Evolutionary conservation across 53 echinoderm and acorn worm genomes (phyloP), one percentile per base, ranked within the genome.

Genomic region (Arbacia lixula): DNA sequence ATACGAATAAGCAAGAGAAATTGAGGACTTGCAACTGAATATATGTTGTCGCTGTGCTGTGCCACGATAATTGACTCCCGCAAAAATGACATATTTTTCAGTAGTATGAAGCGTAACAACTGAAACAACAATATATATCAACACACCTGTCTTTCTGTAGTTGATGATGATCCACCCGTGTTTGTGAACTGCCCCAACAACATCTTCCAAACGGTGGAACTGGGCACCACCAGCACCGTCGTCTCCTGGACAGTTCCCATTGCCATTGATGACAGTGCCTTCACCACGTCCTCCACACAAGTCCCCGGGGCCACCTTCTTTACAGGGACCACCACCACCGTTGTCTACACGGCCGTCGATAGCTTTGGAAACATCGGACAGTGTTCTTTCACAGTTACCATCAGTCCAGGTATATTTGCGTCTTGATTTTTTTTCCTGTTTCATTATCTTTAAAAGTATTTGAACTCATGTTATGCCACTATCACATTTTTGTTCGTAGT

Each of bases 181-280:
- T 84, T 92, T 29, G 21, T 27, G 53, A 84, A 90, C 72, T 91
- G 93, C 75, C 93, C 93, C 8, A 8, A 4, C 12, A 74, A 66
- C 71, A 42, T 88, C 5, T 27, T 26, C 1, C 24, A 50, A 22
- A 88, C 65, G 8, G 74, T 85, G 12, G 64, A 68, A 28, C 40
- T 71, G 28, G 89, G 89, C 6, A 10, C 49, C 26, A 28, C 71
- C 4, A 60, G 58, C n/a, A 28, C 73, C 9, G 46, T 46, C 5
- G 91, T 85, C 10, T 32, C 63, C 12, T 93, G 93, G 93, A 67
- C 53, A 3, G 83, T 61, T 20, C 93, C 93, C 56, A 86, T 87
- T 20, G 93, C 89, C 6, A 86, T 85, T 3, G 93, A 92, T 51
- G 65, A 68, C 1, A 76, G 68, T 30, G 51, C 40, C 1, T 39